Evolutionary conservation across 2,113 vertebrate species (phyloP).

Genomic region (Seriola rivoliana): DNA sequence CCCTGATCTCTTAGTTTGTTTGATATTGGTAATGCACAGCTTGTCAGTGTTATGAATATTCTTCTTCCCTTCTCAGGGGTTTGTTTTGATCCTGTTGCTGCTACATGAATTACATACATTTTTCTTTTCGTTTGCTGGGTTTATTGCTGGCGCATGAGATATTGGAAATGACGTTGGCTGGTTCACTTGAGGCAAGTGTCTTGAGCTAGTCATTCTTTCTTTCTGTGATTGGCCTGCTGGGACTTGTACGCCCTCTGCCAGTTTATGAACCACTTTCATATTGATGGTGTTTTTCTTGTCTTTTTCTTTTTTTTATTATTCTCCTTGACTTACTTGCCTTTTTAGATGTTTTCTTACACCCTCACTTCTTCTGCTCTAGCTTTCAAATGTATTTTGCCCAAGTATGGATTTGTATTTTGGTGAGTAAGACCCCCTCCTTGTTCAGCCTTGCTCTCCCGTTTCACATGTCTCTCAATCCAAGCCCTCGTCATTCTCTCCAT

Average conservation of each 20-base stretch:
- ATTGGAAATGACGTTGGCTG: neutral
- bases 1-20: too few species aligned
- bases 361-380: neutral
- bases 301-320: neutral
- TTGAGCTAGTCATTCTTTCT: neutral
- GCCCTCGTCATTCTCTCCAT: slow-evolving; percentile 2
- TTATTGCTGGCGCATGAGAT: slow-evolving; percentile 1
- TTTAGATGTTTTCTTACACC: neutral
- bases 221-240: neutral
- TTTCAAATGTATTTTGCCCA: slow-evolving; percentile 15
- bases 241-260: slow-evolving; percentile 10
- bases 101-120: neutral
- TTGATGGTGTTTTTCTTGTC: slow-evolving; percentile 20
- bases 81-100: neutral
- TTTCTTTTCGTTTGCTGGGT: neutral
- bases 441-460: neutral
- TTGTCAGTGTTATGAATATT: neutral
- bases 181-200: neutral
- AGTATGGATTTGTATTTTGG: slow-evolving; percentile 26
- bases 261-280: slow-evolving; percentile 19
- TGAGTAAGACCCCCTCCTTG: neutral
- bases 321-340: neutral
- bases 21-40: neutral
- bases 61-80: neutral
- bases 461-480: slow-evolving; percentile 22